Conservation (phyloP, 2,888 invertebrate genomes). For the Ariolimax columbianus region DNA sequence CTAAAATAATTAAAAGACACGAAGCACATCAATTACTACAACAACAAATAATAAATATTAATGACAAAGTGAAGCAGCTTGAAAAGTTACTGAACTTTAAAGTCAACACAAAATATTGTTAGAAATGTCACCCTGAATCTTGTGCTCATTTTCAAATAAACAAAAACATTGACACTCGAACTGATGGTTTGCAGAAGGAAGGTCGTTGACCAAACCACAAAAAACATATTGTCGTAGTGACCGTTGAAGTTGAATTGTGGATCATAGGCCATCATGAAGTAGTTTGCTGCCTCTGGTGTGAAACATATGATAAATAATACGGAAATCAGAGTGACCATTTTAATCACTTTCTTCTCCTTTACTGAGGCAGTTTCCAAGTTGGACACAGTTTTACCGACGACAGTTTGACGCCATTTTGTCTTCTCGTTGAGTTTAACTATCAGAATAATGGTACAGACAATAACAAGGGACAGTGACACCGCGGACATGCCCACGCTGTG, state of each 20-base stretch:
- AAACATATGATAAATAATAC: constrained; percentile 19
- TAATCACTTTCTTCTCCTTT: not conserved
- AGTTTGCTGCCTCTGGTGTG: not conserved
- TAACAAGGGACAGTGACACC: not conserved
- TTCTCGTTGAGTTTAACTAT: not conserved
- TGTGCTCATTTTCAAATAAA: constrained; percentile 6
- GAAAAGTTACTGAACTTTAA: no score
- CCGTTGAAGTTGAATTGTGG: constrained; percentile 9
- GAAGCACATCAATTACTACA: no score
- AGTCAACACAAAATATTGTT: not conserved
- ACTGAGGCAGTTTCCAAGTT: no score
- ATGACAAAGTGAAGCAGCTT: no score
- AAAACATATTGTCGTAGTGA: not conserved
- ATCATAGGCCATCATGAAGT: constrained; percentile 7
- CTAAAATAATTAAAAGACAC: no score
- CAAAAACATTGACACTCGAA: constrained; percentile 2
- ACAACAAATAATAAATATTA: no score
- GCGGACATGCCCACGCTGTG: not conserved
- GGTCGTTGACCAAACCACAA: constrained; percentile 18
- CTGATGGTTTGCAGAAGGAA: not conserved
- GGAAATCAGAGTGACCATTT: constrained; percentile 14
- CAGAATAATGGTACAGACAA: constrained; percentile 14
- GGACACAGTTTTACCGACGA: no score
- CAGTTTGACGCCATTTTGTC: constrained; percentile 21
- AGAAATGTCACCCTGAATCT: not conserved